A percentile compares a stretch with the other conserved stretches of the same genome.
Evolutionary conservation across 2,113 vertebrate species (phyloP).

Genomic region (Sphaerodactylus townsendi): DNA sequence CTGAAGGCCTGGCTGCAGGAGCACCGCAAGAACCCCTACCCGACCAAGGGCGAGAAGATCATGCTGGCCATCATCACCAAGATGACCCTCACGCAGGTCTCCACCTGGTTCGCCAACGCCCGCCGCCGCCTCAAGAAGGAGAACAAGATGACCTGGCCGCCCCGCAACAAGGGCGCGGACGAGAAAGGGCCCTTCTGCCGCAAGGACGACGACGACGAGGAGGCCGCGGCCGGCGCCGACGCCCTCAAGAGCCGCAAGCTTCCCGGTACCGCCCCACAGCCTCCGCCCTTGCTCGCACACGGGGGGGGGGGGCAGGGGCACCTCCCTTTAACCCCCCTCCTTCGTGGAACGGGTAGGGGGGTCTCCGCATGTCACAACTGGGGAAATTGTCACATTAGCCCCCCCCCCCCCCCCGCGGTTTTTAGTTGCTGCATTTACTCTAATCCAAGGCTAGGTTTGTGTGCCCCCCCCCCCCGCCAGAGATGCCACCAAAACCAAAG

Average conservation of each 20-base stretch:
- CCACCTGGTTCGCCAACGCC: conserved; percentile 91
- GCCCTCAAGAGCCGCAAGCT: no score
- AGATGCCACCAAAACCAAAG: no score
- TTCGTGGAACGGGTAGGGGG: no score
- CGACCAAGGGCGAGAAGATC: conserved; percentile 87
- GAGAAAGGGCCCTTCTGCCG: conserved; percentile 94
- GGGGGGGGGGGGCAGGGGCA: no score
- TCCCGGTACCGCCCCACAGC: no score
- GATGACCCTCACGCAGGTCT: conserved; percentile 88
- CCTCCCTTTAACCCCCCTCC: not conserved
- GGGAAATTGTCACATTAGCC: no score
- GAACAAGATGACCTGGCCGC: conserved; percentile 93
- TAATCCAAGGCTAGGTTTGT: no score
- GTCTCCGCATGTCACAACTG: no score
- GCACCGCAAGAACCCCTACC: conserved; percentile 86
- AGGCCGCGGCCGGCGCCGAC: conserved; percentile 67
- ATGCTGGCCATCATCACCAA: conserved; percentile 90
- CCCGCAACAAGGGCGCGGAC: conserved; percentile 91
- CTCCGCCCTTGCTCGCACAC: no score
- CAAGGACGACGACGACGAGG: conserved; percentile 85
- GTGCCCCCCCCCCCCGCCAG: no score
- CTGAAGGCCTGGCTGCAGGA: conserved; percentile 94
- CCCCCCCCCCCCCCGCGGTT: no score
- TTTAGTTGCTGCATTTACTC: no score
- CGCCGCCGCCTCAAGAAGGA: conserved; percentile 89